Evolutionary conservation across 2,797 vertebrate genomes (phyloP).

Genomic region (Micrastur ruficollis): DNA sequence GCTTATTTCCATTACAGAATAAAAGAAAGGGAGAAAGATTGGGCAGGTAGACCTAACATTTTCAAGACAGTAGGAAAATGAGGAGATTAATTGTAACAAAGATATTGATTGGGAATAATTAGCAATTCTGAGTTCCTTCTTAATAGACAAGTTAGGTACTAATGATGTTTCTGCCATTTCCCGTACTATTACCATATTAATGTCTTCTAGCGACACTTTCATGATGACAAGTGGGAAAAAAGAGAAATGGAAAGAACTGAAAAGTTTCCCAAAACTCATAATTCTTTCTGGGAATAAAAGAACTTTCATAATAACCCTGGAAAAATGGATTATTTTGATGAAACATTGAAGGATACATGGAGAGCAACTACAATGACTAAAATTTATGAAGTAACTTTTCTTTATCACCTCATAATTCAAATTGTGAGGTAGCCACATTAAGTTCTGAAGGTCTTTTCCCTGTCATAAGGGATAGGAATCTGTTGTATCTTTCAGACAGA

Average conservation of each 20-base stretch:
- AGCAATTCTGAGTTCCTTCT: neutral
- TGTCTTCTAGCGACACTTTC: neutral
- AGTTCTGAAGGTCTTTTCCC: slow-evolving; percentile 36
- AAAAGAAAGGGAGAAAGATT: neutral
- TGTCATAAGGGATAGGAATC: neutral
- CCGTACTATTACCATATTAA: neutral
- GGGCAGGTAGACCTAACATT: neutral
- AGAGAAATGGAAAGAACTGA: neutral
- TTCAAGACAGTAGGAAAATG: neutral
- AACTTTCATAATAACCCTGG: neutral
- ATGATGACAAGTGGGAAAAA: neutral
- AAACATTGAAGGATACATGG: neutral
- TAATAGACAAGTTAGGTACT: neutral
- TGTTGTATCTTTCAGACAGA: neutral
- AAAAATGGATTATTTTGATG: slow-evolving; percentile 11
- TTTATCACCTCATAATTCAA: slow-evolving; percentile 31
- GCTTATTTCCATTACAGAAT: neutral
- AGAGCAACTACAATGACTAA: neutral
- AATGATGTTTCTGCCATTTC: neutral
- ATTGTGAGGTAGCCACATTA: neutral
- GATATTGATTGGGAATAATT: neutral
- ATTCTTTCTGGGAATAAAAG: slow-evolving; percentile 16
- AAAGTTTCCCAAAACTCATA: neutral
- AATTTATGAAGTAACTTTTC: slow-evolving; percentile 44
- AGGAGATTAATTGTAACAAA: neutral